Evolutionary conservation across 2,888 invertebrate genomes (phyloP).

Genomic region (Tribolium freemani): DNA sequence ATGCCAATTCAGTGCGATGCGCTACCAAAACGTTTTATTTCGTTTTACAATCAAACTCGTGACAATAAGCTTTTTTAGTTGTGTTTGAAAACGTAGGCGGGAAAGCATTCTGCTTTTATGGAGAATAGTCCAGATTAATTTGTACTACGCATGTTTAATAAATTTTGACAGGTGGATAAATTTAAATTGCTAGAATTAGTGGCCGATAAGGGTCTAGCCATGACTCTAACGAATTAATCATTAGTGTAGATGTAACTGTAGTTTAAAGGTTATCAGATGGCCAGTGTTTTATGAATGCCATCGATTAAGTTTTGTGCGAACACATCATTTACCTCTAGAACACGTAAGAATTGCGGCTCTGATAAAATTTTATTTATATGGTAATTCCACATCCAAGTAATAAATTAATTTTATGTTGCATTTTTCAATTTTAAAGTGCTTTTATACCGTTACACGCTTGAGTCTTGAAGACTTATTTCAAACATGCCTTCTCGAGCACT

Average conservation of each 20-base stretch:
- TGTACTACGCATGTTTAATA: background rate
- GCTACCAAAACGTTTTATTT: constrained; percentile 3
- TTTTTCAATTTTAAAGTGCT: too few relatives aligned
- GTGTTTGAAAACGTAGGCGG: background rate
- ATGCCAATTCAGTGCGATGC: background rate
- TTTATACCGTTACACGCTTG: too few relatives aligned
- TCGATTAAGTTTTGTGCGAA: background rate
- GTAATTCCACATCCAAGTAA: too few relatives aligned
- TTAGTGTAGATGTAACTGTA: background rate
- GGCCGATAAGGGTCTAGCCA: background rate
- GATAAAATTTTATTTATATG: background rate
- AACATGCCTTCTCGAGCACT: too few relatives aligned
- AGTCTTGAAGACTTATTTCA: too few relatives aligned
- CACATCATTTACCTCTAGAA: background rate
- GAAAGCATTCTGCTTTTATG: background rate
- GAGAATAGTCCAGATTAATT: background rate
- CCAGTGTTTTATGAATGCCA: background rate
- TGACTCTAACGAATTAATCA: background rate
- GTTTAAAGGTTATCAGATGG: background rate
- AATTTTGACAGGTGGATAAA: background rate
- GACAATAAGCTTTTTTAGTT: background rate
- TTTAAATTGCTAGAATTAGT: background rate
- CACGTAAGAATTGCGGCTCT: background rate
- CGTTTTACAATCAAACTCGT: background rate
- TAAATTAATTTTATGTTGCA: too few relatives aligned